Conservation (phyloP, 1,140 invertebrate genomes). For the Adoxophyes honmai region DNA sequence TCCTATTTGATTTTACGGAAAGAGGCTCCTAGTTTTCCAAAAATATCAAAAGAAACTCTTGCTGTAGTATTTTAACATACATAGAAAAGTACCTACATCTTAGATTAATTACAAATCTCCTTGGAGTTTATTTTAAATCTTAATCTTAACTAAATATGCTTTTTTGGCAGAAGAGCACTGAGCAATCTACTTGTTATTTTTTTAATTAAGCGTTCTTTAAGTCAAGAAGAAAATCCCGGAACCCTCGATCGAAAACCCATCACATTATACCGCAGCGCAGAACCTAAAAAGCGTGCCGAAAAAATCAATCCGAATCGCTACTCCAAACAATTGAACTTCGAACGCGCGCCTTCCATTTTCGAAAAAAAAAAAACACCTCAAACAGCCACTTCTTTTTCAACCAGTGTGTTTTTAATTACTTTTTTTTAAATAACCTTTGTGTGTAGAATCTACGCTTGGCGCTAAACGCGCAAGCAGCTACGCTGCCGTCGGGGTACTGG, state of each 20-base stretch:
- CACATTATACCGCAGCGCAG: conserved; percentile 12
- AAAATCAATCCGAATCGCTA: conserved; percentile 1
- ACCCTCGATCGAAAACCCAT: neutral
- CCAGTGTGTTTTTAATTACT: neutral
- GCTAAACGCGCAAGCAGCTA: conserved; percentile 1
- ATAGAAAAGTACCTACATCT: too few species aligned
- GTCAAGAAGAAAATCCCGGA: neutral
- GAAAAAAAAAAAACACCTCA: neutral
- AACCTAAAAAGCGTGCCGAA: neutral
- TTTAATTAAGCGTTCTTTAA: neutral
- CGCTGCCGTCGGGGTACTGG: conserved; percentile 1
- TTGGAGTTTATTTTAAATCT: too few species aligned
- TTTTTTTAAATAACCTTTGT: conserved; percentile 1
- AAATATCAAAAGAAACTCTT: too few species aligned
- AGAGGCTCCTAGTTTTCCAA: too few species aligned
- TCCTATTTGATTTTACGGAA: too few species aligned
- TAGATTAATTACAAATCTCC: too few species aligned
- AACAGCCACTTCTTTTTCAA: neutral
- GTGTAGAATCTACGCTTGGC: neutral
- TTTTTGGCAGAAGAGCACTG: neutral
- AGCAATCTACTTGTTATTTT: neutral
- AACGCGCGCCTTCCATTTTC: neutral
- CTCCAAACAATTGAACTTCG: neutral
- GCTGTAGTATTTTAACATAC: too few species aligned
- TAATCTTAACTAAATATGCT: too few species aligned